A percentile compares a stretch with the other conserved stretches of the same genome.
phyloP scores from a whole-genome alignment of 2,113 vertebrate species.

The Pogonocichla stellata region DNA sequence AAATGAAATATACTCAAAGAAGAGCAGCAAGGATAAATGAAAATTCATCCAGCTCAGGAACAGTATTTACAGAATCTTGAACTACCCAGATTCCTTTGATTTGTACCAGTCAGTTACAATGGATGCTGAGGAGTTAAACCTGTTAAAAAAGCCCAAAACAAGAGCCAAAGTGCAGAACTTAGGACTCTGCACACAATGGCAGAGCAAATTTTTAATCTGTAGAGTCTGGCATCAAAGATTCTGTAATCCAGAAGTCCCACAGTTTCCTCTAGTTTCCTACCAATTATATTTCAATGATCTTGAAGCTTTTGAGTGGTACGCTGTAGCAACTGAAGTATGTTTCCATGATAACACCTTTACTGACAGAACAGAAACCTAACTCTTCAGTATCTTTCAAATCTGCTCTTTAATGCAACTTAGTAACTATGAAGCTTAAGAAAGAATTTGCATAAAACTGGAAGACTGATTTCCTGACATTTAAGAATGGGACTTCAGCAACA shows the following conservation, averaged over 20 bases:
- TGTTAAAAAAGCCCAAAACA: background rate
- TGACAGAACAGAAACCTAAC: background rate
- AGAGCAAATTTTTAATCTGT: background rate
- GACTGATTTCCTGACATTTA: background rate
- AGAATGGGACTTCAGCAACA: background rate
- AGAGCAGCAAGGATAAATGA: background rate
- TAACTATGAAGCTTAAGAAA: background rate
- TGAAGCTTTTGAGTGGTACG: background rate
- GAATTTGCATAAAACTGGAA: background rate
- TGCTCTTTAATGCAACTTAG: background rate
- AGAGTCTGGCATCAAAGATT: background rate
- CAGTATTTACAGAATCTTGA: background rate
- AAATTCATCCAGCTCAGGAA: background rate
- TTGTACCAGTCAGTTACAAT: background rate
- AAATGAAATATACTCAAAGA: background rate
- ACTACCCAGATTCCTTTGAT: background rate
- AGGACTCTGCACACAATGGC: background rate
- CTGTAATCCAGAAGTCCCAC: background rate
- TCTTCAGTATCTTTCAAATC: background rate
- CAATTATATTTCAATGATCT: background rate
- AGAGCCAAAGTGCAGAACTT: background rate
- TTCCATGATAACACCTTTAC: background rate
- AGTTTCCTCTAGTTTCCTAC: background rate
- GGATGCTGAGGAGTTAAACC: background rate
- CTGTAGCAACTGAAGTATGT: background rate